phyloP scores from a whole-genome alignment of 2,888 invertebrate genomes.

The Tubulanus polymorphus region DNA sequence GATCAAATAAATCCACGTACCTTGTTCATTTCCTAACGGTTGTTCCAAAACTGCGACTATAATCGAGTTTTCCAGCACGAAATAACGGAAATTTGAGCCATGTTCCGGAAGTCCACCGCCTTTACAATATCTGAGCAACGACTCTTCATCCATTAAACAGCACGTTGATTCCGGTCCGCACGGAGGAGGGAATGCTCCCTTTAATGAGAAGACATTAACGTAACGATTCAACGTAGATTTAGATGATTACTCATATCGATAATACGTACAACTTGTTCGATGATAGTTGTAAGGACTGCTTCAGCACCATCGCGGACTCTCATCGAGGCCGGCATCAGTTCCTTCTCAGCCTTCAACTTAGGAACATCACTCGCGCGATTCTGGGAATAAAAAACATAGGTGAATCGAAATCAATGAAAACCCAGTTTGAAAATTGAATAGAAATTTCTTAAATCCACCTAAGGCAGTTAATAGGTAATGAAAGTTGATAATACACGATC shows the following conservation, averaged over 20 bases:
- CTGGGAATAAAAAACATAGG: conserved; percentile 34
- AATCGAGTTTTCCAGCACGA: conserved; percentile 84
- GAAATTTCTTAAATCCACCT: too few relatives aligned
- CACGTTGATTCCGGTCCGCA: conserved; percentile 80
- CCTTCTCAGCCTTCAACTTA: conserved; percentile 92
- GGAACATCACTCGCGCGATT: conserved; percentile 81
- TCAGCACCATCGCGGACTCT: conserved; percentile 97
- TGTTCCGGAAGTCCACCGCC: conserved; percentile 39
- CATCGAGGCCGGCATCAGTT: conserved; percentile 94
- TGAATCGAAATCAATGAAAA: not conserved
- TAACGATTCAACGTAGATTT: too few relatives aligned
- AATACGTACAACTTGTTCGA: conserved; percentile 73
- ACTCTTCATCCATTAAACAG: conserved; percentile 82
- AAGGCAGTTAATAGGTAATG: too few relatives aligned
- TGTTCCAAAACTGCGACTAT: conserved; percentile 84
- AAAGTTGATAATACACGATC: too few relatives aligned
- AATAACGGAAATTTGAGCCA: conserved; percentile 68
- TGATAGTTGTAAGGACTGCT: conserved; percentile 80
- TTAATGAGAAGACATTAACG: conserved; percentile 11
- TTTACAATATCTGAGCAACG: conserved; percentile 69
- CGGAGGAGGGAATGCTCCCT: conserved; percentile 80
- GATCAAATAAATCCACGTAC: conserved; percentile 38
- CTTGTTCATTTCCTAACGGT: conserved; percentile 79
- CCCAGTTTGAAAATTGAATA: not conserved
- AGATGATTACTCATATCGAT: too few relatives aligned